Percentiles rank a stretch among this genome's conserved stretches.
Conservation (phyloP, 2,888 invertebrate genomes). For the Lathronympha strigana region DNA sequence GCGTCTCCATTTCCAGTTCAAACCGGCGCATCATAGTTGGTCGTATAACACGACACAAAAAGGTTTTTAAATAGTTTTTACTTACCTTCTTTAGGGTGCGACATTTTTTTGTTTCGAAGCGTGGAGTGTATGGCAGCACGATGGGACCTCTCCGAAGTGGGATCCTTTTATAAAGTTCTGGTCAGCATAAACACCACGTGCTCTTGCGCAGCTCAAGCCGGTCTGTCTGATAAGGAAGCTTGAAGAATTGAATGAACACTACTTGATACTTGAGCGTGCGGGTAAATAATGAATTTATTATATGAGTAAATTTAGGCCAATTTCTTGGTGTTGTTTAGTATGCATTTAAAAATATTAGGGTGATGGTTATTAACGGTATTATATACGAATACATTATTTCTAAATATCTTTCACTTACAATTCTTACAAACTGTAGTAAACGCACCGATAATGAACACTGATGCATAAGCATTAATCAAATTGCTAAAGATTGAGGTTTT, state of each 20-base stretch:
- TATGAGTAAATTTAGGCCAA: neutral
- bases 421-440: too few species aligned
- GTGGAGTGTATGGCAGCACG: constrained; percentile 61
- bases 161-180: constrained; percentile 76
- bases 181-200: constrained; percentile 68
- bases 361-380: too few species aligned
- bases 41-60: constrained; percentile 42
- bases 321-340: neutral
- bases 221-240: constrained; percentile 67
- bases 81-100: constrained; percentile 76
- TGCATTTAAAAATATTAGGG: too few species aligned
- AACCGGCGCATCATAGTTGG: constrained; percentile 43
- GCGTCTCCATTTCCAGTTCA: neutral
- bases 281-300: neutral
- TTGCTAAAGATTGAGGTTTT: too few species aligned
- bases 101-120: constrained; percentile 60
- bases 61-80: constrained; percentile 41
- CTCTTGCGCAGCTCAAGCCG: constrained; percentile 60
- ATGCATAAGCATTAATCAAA: too few species aligned
- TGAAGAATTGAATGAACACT: constrained; percentile 43
- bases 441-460: too few species aligned
- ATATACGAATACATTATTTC: too few species aligned
- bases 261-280: constrained; percentile 56
- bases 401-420: too few species aligned
- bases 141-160: constrained; percentile 57